Conservation (phyloP, 2,888 invertebrate species). For the Abrostola tripartita region DNA sequence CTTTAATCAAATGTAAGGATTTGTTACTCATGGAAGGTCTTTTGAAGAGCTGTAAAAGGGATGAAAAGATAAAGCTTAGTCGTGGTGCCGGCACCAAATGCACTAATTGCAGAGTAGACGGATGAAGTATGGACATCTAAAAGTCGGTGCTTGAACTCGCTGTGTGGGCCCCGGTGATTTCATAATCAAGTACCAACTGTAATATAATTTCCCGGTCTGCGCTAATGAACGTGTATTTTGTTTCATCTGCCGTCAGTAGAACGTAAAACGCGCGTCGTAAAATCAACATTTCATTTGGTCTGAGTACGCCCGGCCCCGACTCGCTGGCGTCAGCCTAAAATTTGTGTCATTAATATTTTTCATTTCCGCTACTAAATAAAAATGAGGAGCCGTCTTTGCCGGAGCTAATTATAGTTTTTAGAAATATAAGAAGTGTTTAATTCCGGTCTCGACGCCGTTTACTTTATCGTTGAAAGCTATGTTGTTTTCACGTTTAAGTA, state of each 20-base stretch:
- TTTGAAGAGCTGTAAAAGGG: conserved; percentile 45
- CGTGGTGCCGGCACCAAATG: conserved; percentile 47
- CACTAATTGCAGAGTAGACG: conserved; percentile 62
- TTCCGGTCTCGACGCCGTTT: conserved; percentile 9
- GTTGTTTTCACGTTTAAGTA: conserved; percentile 19
- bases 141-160: conserved; percentile 62
- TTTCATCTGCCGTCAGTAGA: conserved; percentile 80
- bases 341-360: conserved; percentile 78
- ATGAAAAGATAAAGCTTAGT: conserved; percentile 53
- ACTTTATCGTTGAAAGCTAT: conserved; percentile 4
- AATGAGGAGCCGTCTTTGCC: conserved; percentile 40
- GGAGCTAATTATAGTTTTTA: conserved; percentile 46
- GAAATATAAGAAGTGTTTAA: conserved; percentile 40
- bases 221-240: conserved; percentile 87
- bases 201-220: conserved; percentile 82
- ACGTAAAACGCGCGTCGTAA: conserved; percentile 76
- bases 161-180: conserved; percentile 71
- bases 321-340: conserved; percentile 69
- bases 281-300: conserved; percentile 82
- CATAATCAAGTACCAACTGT: conserved; percentile 81
- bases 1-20: conserved; percentile 46
- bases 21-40: conserved; percentile 37
- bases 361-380: conserved; percentile 63
- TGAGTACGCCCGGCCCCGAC: conserved; percentile 61
- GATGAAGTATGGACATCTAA: conserved; percentile 48